Conservation (phyloP, 37 sponge, comb jelly and placozoan genomes). For the Oscarella lobularis region DNA sequence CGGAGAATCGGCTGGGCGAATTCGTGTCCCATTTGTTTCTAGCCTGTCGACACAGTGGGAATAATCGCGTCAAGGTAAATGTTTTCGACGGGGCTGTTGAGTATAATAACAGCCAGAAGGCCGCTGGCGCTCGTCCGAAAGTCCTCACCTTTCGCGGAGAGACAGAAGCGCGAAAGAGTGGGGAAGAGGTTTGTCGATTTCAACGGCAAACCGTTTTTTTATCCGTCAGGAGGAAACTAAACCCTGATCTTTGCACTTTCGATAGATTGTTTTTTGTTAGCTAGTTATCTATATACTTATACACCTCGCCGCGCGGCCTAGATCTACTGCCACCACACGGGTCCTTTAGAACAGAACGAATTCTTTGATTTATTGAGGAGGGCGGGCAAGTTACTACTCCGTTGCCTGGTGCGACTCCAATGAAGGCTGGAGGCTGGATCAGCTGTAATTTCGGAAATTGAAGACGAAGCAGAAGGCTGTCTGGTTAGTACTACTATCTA, state of each 20-base stretch:
- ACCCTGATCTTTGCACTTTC: too few relatives aligned
- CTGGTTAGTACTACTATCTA: too few relatives aligned
- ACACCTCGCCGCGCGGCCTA: too few relatives aligned
- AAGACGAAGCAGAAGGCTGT: too few relatives aligned
- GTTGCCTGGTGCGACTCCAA: constrained; percentile 14
- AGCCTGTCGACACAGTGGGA: not conserved
- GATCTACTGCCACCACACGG: too few relatives aligned
- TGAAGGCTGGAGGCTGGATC: constrained; percentile 8
- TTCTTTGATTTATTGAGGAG: too few relatives aligned
- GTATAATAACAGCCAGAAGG: constrained; percentile 3
- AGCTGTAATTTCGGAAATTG: too few relatives aligned
- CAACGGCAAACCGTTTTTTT: not conserved
- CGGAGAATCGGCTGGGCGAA: not conserved
- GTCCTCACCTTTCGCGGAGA: not conserved
- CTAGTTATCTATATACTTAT: too few relatives aligned
- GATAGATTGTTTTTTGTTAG: too few relatives aligned
- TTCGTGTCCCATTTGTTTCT: not conserved
- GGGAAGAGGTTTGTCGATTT: not conserved
- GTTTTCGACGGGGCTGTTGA: not conserved
- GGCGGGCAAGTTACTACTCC: constrained; percentile 10
- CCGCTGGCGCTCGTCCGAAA: not conserved
- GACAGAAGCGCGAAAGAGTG: not conserved
- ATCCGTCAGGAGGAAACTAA: too few relatives aligned
- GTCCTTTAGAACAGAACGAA: too few relatives aligned
- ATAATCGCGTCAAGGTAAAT: not conserved